phyloP scores from a whole-genome alignment of 2,113 vertebrate species.

The Brachyistius frenatus region DNA sequence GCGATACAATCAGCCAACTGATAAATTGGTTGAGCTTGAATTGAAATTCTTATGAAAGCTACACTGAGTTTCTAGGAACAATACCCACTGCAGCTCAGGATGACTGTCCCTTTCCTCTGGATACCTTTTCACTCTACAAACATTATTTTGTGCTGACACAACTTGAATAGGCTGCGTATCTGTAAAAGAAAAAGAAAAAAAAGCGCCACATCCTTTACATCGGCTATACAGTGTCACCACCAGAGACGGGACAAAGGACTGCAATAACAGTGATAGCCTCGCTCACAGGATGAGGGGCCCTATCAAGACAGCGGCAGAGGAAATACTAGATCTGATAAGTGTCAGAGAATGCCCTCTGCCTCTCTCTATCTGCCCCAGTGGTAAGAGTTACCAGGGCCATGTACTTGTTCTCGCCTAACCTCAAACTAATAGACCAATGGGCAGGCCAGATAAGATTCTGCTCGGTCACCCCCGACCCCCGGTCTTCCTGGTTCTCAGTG shows the following conservation, averaged over 20 bases:
- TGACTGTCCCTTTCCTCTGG: slow-evolving; percentile 55
- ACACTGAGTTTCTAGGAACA: slow-evolving; percentile 32
- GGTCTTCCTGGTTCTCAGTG: slow-evolving; percentile 81
- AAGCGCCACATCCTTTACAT: slow-evolving; percentile 69
- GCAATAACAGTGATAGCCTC: slow-evolving; percentile 81
- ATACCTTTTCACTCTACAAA: slow-evolving; percentile 71
- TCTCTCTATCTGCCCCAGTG: slow-evolving; percentile 53
- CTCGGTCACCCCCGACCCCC: slow-evolving; percentile 75
- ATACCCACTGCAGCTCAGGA: slow-evolving; percentile 38
- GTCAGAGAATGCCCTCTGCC: slow-evolving; percentile 71
- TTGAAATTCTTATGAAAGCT: neutral
- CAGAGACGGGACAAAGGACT: slow-evolving; percentile 66
- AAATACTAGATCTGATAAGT: slow-evolving; percentile 78
- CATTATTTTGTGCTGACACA: slow-evolving; percentile 72
- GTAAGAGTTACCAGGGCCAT: slow-evolving; percentile 46
- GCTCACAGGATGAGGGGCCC: slow-evolving; percentile 75
- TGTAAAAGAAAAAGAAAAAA: slow-evolving; percentile 15
- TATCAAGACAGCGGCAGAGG: slow-evolving; percentile 75
- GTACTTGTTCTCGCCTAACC: slow-evolving; percentile 61
- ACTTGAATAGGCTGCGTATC: slow-evolving; percentile 45
- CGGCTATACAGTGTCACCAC: slow-evolving; percentile 72
- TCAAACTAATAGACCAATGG: slow-evolving; percentile 65
- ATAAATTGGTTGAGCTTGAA: no score
- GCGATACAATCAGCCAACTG: no score
- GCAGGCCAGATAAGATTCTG: slow-evolving; percentile 78